Conservation (phyloP, 2,888 invertebrate genomes). For the Liposcelis brunnea region DNA sequence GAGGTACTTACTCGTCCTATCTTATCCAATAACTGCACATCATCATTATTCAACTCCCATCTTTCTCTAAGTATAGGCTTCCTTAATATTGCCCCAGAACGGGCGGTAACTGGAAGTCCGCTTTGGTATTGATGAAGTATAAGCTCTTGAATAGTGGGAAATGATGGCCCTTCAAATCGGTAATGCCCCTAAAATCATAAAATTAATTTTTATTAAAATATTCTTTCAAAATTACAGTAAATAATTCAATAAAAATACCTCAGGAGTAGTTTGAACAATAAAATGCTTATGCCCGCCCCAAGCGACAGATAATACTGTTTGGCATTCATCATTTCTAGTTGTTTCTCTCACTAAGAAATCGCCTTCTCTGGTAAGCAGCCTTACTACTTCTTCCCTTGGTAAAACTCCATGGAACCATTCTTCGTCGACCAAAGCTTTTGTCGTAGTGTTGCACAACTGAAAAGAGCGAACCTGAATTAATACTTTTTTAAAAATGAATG, state of each 20-base stretch:
- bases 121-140: conserved; percentile 77
- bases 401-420: conserved; percentile 96
- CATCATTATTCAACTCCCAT: conserved; percentile 94
- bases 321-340: conserved; percentile 75
- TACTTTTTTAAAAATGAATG: too few relatives aligned
- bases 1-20: conserved; percentile 64
- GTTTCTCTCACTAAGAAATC: conserved; percentile 91
- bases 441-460: conserved; percentile 21
- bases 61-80: conserved; percentile 74
- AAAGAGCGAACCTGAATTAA: too few relatives aligned
- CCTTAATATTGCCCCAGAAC: conserved; percentile 76
- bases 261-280: conserved; percentile 85
- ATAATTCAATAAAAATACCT: conserved; percentile 33
- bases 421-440: conserved; percentile 66
- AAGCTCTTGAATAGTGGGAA: conserved; percentile 81
- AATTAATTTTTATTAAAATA: conserved; percentile 7
- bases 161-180: conserved; percentile 85
- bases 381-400: conserved; percentile 87
- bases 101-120: conserved; percentile 74
- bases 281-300: conserved; percentile 96
- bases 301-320: conserved; percentile 84
- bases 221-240: conserved; percentile 1
- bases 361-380: conserved; percentile 77
- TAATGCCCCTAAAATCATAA: conserved; percentile 54
- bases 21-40: conserved; percentile 78